A percentile compares a stretch with the other conserved stretches of the same genome.
Conservation (phyloP, 2,797 vertebrate genomes). For the Rhincodon typus region DNA sequence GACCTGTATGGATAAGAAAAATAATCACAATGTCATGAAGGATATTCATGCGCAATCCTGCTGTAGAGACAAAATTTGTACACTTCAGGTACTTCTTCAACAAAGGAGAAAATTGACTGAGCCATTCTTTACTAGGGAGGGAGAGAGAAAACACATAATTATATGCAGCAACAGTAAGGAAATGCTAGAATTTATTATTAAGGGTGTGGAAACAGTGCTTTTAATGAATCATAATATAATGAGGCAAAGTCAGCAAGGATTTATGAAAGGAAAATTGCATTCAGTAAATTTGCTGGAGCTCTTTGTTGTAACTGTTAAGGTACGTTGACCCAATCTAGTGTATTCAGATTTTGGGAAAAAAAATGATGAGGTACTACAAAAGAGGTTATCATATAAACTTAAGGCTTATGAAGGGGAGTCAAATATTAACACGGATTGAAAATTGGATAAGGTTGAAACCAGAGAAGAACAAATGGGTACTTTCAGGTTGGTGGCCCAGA, state of each 20-base stretch:
- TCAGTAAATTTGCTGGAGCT: neutral
- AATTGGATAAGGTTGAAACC: no score
- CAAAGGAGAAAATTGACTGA: neutral
- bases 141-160: neutral
- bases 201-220: neutral
- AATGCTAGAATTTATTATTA: neutral
- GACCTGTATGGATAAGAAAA: constrained; percentile 50
- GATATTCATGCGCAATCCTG: neutral
- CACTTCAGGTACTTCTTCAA: neutral
- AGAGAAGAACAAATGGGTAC: no score
- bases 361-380: no score
- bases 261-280: neutral
- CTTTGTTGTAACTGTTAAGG: neutral
- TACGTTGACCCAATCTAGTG: neutral
- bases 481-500: no score
- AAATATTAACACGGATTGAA: no score
- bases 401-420: no score
- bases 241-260: neutral
- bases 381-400: no score
- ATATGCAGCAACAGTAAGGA: neutral
- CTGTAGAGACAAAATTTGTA: neutral
- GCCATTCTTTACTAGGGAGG: neutral
- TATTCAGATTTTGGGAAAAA: no score
- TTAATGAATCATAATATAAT: neutral
- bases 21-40: neutral